Evolutionary conservation across 2,113 vertebrate genomes (phyloP), one percentile per base, ranked within the genome.

Genomic region (Xiphophorus couchianus): DNA sequence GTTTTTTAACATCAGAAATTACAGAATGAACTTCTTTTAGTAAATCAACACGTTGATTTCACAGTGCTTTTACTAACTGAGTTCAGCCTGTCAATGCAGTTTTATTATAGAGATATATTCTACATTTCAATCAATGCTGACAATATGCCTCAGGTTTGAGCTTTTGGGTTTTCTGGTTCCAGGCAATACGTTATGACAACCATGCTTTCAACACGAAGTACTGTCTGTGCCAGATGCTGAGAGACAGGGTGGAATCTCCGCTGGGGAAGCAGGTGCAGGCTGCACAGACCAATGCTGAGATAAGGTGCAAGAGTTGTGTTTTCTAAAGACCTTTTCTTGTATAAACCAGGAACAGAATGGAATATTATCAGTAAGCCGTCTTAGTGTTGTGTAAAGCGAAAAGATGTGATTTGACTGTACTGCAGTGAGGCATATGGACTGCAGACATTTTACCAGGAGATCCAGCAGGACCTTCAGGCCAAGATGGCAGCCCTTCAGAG

Each of bases 121-220:
- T 15, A 48, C 44, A 19, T 48, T 48, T 48, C 44, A 15, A 15
- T 17, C 5, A 48, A 48, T 64, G 3, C 30, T 29, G 10, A 30
- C 28, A 29, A 19, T 48, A 19, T 17, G 61, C 27, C 13, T 64
- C 62, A 22, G 30, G 25, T 11, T n/a, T 9, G 35, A 22, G 17
- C 3, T 13, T 13, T 65, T 37, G 30, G 5, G 27, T 27, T 5
- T 15, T 8, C 17, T 31, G 60, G 74, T 60, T 1, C 0, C 91
- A 99, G 98, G 97, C 97, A 6, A 94, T 98, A 76, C 93, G 92
- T 63, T 99, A 97, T 27, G 96, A 98, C 37, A 99, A 99, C 91
- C 93, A 98, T 71, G 96, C 96, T 73, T 98, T 96, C 87, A 99
- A 99, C 93, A 98, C 96, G 13, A 99, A 99, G 84, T 99, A 99